Conservation (phyloP, 2,888 invertebrate species). For the Notocelia uddmanniana region DNA sequence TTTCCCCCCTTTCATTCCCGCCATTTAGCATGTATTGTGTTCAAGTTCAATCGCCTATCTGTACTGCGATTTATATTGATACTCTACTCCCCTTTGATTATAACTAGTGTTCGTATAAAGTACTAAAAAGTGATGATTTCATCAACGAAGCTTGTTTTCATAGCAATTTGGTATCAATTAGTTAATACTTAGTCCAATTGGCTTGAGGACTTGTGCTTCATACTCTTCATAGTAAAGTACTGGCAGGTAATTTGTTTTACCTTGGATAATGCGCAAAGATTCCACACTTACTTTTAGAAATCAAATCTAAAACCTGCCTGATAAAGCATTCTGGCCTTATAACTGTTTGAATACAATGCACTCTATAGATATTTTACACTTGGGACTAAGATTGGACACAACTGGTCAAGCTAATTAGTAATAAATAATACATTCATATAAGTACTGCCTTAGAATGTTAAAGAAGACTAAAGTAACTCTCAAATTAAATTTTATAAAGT, state of each 20-base stretch:
- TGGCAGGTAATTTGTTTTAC: neutral
- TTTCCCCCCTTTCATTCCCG: conserved; percentile 49
- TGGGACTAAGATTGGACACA: neutral
- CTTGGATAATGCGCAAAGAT: neutral
- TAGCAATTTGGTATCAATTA: conserved; percentile 19
- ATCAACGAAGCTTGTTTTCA: conserved; percentile 1
- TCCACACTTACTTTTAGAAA: conserved; percentile 1
- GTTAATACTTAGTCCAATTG: conserved; percentile 16
- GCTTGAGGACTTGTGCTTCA: neutral
- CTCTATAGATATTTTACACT: neutral
- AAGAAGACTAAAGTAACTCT: too few relatives aligned
- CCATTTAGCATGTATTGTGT: conserved; percentile 42
- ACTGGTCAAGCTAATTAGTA: neutral
- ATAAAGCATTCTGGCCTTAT: neutral
- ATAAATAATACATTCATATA: neutral
- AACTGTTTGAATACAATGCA: conserved; percentile 2
- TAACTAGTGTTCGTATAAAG: neutral
- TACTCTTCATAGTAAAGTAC: neutral
- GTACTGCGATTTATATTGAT: conserved; percentile 20
- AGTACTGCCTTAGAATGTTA: neutral
- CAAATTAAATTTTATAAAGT: too few relatives aligned
- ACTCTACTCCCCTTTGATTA: conserved; percentile 10
- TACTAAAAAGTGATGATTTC: neutral
- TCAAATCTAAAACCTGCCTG: neutral
- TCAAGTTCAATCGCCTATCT: conserved; percentile 7